Evolutionary conservation across 2,113 vertebrate genomes (phyloP), one percentile per base, ranked within the genome.

Genomic region (Lepidiolamprologus cunningtoni): DNA sequence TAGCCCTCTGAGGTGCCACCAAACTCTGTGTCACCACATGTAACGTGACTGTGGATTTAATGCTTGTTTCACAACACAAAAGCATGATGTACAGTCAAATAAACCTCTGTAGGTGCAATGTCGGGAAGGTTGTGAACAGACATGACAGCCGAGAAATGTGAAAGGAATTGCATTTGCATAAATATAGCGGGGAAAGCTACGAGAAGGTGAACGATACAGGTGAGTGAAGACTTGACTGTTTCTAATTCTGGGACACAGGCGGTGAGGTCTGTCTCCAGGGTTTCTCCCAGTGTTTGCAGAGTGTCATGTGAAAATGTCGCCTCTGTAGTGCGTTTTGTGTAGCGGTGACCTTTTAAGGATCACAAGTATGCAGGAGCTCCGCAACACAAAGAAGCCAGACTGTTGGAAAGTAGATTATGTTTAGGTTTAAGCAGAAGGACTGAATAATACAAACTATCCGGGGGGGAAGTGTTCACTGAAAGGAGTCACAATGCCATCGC

Each of bases 281-380:
- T 82, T 82, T 90, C 83, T 40, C 80, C 76, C 73, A 7, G 47
- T 86, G 91, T 92, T 91, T 88, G 83, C 78, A 90, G 76, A 92
- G 88, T 68, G 91, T 88, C 86, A 8, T 80, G 88, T 90, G 91
- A 88, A 94, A 94, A 95, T 93, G 91, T 92, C 50, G 84, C 87
- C 23, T 53, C 87, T 61, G 63, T 93, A 73, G 86, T 87, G 71
- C 45, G 11, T 91, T 92, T 94, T 91, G 80, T 93, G 85, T 79
- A 79, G 86, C 83, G 8, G 89, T 94, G 95, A 95, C 93, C 94
- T 95, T 95, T 95, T 83, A 89, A 80, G 58, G 91, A 93, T 92
- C 86, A 82, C 85, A 83, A 89, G 81, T 83, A 90, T 89, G 83
- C 71, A 63, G 80, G 86, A 92, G 86, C 82, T 73, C 55, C 84